These are phyloP conservation scores for Phorcus lineatus DNA, from an alignment of 2,888 invertebrate species.

Conservation along the genomic window DNA sequence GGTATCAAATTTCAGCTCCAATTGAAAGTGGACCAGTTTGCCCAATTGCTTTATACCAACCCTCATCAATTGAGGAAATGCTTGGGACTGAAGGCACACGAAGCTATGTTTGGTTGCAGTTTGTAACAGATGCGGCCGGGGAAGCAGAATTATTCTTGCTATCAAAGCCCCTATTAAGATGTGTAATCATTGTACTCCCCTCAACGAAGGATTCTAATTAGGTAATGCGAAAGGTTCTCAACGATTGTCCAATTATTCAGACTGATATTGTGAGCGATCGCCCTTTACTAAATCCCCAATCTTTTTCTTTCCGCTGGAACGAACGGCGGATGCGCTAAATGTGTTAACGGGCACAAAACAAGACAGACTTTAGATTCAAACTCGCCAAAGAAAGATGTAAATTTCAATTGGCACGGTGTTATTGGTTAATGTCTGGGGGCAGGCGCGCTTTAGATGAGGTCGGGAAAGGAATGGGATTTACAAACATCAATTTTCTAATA, in stretches of 20 bases:
- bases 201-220: not conserved
- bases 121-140: not conserved
- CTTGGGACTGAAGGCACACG: not conserved
- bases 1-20: not conserved
- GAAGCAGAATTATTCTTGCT: not conserved
- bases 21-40: not conserved
- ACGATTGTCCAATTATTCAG: conserved; percentile 10
- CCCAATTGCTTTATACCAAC: not conserved
- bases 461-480: conserved; percentile 24
- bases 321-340: conserved; percentile 6
- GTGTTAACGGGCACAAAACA: conserved; percentile 11
- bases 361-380: not conserved
- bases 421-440: conserved; percentile 28
- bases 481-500: conserved; percentile 33
- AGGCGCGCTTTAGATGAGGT: not conserved
- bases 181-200: not conserved
- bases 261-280: conserved; percentile 23
- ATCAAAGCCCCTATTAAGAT: not conserved
- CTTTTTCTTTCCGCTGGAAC: not conserved
- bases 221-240: not conserved
- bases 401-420: conserved; percentile 17
- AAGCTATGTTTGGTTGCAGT: not conserved
- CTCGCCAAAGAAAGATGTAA: conserved; percentile 6
- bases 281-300: conserved; percentile 4
- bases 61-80: not conserved